A percentile compares a stretch with the other conserved stretches of the same genome.
phyloP scores from a whole-genome alignment of 2,113 vertebrate genomes.

The Ia io region DNA sequence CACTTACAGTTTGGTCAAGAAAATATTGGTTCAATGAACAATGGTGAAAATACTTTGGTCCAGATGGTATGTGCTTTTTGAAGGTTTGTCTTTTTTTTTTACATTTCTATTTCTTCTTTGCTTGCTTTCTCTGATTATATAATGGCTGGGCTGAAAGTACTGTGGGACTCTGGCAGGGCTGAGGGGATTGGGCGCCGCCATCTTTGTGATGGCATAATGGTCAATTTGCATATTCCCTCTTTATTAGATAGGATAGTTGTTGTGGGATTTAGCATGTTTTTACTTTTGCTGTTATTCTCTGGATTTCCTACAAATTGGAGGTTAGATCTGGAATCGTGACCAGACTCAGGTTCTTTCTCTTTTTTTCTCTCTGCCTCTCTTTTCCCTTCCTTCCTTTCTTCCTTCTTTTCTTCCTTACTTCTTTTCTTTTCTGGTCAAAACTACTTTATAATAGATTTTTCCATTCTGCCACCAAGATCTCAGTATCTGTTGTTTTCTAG shows the following conservation, averaged over 20 bases:
- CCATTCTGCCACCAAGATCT: background rate
- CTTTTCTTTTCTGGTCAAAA: background rate
- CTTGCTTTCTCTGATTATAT: background rate
- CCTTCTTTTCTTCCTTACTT: no score
- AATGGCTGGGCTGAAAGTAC: background rate
- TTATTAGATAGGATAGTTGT: background rate
- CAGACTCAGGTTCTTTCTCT: background rate
- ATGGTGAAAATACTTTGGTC: conserved; percentile 10
- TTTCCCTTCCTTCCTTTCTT: no score
- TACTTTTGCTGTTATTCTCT: background rate
- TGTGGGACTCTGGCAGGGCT: no score
- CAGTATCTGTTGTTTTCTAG: background rate
- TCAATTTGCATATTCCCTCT: no score
- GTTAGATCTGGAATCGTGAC: background rate
- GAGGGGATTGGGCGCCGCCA: no score
- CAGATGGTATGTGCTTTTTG: conserved; percentile 33
- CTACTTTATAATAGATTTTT: background rate
- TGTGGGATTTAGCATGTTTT: background rate
- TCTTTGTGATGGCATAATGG: no score
- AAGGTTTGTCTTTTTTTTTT: background rate
- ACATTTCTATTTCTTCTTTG: background rate
- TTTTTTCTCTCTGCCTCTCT: no score
- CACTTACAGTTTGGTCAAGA: conserved; percentile 26
- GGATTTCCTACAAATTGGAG: background rate
- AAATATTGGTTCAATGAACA: conserved; percentile 32